Conservation (phyloP, 2,888 invertebrate species). For the Chirona hameri region DNA sequence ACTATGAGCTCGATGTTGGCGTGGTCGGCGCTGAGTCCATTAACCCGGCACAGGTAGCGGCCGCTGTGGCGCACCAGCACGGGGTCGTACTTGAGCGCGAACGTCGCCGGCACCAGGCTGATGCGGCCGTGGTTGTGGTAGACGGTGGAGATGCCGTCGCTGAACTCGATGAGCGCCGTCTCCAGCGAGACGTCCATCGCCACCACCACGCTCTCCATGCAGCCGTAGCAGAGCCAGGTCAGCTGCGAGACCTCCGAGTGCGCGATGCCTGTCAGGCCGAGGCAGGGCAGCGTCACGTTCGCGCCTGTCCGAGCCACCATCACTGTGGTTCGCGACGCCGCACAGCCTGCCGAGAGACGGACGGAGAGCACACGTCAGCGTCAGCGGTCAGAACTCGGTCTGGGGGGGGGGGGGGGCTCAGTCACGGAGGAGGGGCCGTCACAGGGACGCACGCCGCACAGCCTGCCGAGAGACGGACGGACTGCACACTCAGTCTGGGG, state of each 20-base stretch:
- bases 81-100: constrained; percentile 3
- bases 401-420: neutral
- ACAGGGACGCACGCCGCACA: neutral
- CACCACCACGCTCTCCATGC: constrained; percentile 33
- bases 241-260: constrained; percentile 55
- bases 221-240: constrained; percentile 55
- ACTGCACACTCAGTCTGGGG: constrained; percentile 49
- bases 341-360: neutral
- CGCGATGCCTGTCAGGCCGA: constrained; percentile 64
- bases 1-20: neutral
- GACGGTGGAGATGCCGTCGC: constrained; percentile 53
- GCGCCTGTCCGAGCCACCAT: constrained; percentile 61
- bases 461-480: constrained; percentile 42
- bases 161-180: constrained; percentile 53
- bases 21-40: neutral
- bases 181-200: constrained; percentile 40
- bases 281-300: constrained; percentile 63
- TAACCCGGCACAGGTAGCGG: neutral
- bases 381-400: neutral
- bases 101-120: neutral
- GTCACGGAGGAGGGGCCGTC: neutral
- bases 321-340: constrained; percentile 51
- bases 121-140: neutral
- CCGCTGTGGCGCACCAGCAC: neutral
- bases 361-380: neutral